Percentiles rank a stretch among this genome's conserved stretches.
Evolutionary conservation across 2,888 invertebrate species (phyloP).

Genomic region (Pediacus dermestoides): DNA sequence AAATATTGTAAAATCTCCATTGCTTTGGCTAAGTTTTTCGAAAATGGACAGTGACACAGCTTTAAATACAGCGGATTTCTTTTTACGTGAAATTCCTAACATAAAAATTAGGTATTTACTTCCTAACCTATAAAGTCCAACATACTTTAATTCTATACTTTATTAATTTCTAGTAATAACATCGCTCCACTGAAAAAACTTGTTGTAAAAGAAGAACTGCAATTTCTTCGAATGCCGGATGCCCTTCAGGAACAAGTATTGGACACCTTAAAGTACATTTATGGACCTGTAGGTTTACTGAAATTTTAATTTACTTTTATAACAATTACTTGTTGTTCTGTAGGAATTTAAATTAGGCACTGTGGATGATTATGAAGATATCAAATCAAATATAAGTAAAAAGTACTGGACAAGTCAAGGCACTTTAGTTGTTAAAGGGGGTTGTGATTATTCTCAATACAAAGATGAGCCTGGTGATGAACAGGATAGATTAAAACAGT

Average conservation of each 20-base stretch:
- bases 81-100: constrained; percentile 60
- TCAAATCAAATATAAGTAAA: constrained; percentile 63
- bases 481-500: constrained; percentile 64
- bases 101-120: constrained; percentile 57
- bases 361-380: constrained; percentile 57
- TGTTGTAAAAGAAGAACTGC: constrained; percentile 69
- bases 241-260: constrained; percentile 70
- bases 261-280: constrained; percentile 70
- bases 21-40: too few relatives aligned
- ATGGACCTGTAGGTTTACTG: constrained; percentile 73
- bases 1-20: constrained; percentile 1
- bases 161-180: constrained; percentile 19
- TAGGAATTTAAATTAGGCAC: constrained; percentile 53
- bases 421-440: constrained; percentile 69
- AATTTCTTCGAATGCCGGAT: constrained; percentile 64
- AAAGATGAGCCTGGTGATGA: constrained; percentile 58
- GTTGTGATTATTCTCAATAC: constrained; percentile 63
- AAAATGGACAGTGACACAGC: constrained; percentile 58
- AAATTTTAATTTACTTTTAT: too few relatives aligned
- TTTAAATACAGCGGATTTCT: constrained; percentile 61
- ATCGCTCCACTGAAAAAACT: constrained; percentile 46
- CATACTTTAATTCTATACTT: too few relatives aligned
- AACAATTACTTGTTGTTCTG: constrained; percentile 26
- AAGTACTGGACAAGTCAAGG: constrained; percentile 77
- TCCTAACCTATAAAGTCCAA: constrained; percentile 20